Evolutionary conservation across 2,888 invertebrate genomes (phyloP).

Genomic region (Erebia ligea): DNA sequence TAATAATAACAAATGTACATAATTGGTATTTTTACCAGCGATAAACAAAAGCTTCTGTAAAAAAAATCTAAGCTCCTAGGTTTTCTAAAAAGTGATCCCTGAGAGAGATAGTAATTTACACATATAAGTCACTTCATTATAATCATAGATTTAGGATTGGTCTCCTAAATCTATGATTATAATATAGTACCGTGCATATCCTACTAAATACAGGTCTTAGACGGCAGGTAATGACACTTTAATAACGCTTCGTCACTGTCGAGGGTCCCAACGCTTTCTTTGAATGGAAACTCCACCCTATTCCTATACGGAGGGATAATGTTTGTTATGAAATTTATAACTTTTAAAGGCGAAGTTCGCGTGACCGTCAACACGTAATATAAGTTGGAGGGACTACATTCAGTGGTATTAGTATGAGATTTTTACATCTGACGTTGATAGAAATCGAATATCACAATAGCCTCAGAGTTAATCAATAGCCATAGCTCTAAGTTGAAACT

Average conservation of each 20-base stretch:
- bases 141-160: no score
- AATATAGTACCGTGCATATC: neutral
- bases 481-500: no score
- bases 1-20: no score
- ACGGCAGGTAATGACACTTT: conserved; percentile 18
- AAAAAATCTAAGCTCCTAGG: neutral
- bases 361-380: conserved; percentile 59
- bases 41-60: no score
- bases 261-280: conserved; percentile 16
- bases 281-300: conserved; percentile 44
- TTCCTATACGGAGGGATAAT: conserved; percentile 47
- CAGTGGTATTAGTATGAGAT: neutral
- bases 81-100: neutral
- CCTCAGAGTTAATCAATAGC: no score
- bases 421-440: neutral
- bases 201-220: neutral
- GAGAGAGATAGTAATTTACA: neutral
- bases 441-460: neutral
- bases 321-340: conserved; percentile 57
- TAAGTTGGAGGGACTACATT: conserved; percentile 32
- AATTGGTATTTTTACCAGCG: no score
- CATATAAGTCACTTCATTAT: neutral
- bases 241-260: conserved; percentile 18
- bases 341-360: conserved; percentile 50
- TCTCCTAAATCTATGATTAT: no score